Conservation (phyloP, 2,888 invertebrate genomes). For the Sarcophaga variegata region DNA sequence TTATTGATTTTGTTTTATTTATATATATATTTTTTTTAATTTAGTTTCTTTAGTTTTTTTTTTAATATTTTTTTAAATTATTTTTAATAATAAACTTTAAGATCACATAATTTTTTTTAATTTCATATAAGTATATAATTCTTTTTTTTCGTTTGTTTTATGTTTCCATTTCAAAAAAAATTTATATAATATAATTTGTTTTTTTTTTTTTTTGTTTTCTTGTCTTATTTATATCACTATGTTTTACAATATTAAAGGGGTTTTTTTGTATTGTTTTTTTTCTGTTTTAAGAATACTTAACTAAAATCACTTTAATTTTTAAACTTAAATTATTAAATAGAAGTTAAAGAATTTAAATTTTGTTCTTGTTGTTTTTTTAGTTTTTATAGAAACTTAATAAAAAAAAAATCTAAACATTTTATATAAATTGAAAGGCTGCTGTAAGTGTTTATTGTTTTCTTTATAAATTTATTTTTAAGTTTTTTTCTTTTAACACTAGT, state of each 20-base stretch:
- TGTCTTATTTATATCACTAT: conserved; percentile 69
- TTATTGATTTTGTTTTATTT: conserved; percentile 58
- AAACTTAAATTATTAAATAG: background rate
- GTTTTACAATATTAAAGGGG: conserved; percentile 41
- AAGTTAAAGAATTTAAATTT: background rate
- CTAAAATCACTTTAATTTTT: background rate
- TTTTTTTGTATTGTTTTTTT: conserved; percentile 40
- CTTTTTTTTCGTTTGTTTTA: conserved; percentile 13
- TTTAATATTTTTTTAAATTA: conserved; percentile 49
- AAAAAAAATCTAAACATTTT: too few relatives aligned
- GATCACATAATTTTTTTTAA: conserved; percentile 61
- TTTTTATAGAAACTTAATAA: too few relatives aligned
- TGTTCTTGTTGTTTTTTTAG: too few relatives aligned
- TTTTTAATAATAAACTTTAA: conserved; percentile 68
- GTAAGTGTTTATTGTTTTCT: background rate
- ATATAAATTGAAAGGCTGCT: too few relatives aligned
- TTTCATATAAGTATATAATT: conserved; percentile 25
- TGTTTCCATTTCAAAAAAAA: conserved; percentile 55
- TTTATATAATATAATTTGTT: conserved; percentile 30
- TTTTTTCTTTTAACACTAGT: too few relatives aligned
- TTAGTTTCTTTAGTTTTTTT: conserved; percentile 36
- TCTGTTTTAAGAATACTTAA: background rate
- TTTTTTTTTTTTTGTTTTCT: conserved; percentile 41
- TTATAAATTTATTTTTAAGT: too few relatives aligned
- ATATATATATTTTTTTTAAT: conserved; percentile 22